These are phyloP conservation scores for Furcula furcula DNA, from an alignment of 2,888 invertebrate species.

Conservation along the genomic window DNA sequence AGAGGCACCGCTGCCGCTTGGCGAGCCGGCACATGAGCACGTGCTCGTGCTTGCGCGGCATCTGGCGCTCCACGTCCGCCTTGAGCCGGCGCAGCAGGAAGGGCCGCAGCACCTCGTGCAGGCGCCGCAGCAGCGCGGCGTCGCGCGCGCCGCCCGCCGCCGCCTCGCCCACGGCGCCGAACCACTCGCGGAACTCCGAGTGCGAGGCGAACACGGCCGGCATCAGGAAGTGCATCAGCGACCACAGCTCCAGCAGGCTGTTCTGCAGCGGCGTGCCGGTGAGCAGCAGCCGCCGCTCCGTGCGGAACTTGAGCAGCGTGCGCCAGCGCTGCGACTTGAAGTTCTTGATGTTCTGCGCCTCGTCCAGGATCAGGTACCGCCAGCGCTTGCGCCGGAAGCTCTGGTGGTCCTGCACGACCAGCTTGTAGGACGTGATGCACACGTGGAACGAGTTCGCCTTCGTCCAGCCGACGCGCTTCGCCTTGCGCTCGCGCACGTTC, in stretches of 20 bases:
- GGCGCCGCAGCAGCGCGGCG: conserved; percentile 60
- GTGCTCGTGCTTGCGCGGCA: conserved; percentile 97
- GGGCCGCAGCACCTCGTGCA: conserved; percentile 89
- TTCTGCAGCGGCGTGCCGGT: conserved; percentile 98
- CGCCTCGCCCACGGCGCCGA: conserved; percentile 92
- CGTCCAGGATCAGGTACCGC: conserved; percentile 98
- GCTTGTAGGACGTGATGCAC: conserved; percentile 98
- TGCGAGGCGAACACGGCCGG: conserved; percentile 98
- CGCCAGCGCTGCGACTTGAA: conserved; percentile 99
- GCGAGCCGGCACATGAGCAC: conserved; percentile 96
- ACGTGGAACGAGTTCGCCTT: conserved; percentile 99
- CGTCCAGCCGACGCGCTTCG: conserved; percentile 97
- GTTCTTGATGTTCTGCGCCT: conserved; percentile 99
- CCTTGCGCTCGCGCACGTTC: conserved; percentile 95
- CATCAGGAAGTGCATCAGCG: conserved; percentile 99
- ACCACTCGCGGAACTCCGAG: conserved; percentile 99
- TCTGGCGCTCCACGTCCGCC: conserved; percentile 97
- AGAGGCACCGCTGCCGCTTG: conserved; percentile 97
- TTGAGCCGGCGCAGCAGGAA: conserved; percentile 96
- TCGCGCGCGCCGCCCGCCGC: conserved; percentile 52
- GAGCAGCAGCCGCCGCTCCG: conserved; percentile 92
- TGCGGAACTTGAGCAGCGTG: conserved; percentile 95
- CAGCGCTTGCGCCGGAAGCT: conserved; percentile 98
- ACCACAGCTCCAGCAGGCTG: conserved; percentile 98
- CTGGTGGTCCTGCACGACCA: conserved; percentile 99